Evolutionary conservation across 2,888 invertebrate genomes (phyloP).

Genomic region (Rhagonycha lutea): DNA sequence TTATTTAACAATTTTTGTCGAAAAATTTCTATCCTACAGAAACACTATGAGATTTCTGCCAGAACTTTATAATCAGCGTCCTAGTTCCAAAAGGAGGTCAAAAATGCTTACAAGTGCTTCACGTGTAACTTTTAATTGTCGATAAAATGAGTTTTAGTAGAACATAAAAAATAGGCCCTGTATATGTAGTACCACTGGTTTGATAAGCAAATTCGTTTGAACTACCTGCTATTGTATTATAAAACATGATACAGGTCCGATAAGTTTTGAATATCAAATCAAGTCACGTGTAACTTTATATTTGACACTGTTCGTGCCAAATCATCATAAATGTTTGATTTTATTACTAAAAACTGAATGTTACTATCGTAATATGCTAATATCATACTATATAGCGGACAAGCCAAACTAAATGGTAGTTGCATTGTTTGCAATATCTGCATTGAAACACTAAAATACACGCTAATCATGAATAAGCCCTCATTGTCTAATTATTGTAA

Average conservation of each 20-base stretch:
- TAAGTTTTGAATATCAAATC: conserved; percentile 38
- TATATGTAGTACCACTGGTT: conserved; percentile 6
- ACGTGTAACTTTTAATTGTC: neutral
- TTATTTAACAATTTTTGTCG: too few relatives aligned
- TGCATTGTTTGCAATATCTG: conserved; percentile 17
- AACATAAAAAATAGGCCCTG: conserved; percentile 10
- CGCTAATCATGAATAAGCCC: conserved; percentile 6
- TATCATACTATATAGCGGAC: conserved; percentile 20
- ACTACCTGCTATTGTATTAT: conserved; percentile 26
- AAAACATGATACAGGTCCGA: conserved; percentile 32
- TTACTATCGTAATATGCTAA: conserved; percentile 24
- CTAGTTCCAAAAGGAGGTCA: neutral
- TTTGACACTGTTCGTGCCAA: conserved; percentile 47
- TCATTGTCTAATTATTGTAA: conserved; percentile 13
- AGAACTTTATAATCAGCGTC: too few relatives aligned
- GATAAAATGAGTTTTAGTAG: neutral
- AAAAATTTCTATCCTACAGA: too few relatives aligned
- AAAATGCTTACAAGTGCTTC: neutral
- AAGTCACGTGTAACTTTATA: conserved; percentile 40
- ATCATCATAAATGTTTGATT: conserved; percentile 48
- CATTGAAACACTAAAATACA: conserved; percentile 17
- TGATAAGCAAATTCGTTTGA: conserved; percentile 13
- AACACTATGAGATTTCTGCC: too few relatives aligned
- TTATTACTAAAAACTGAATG: conserved; percentile 42
- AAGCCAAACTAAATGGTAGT: conserved; percentile 9